phyloP scores from a whole-genome alignment of 1,140 invertebrate species.

The Hyles euphorbiae region DNA sequence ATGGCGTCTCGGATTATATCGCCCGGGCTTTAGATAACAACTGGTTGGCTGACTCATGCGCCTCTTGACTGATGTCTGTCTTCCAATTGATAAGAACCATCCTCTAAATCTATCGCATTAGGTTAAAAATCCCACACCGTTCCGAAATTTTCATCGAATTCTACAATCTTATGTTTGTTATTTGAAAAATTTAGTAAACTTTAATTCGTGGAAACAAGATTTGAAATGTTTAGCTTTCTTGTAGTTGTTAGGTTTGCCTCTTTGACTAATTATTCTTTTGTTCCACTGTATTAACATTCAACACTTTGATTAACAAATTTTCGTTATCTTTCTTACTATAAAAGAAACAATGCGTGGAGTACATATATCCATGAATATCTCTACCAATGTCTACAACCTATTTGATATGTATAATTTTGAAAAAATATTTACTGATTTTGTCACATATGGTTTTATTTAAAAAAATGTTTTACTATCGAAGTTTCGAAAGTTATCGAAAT shows the following conservation, averaged over 20 bases:
- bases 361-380: too few relatives aligned
- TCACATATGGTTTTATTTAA: too few relatives aligned
- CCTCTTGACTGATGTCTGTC: slow-evolving; percentile 54
- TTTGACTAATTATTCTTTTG: slow-evolving; percentile 11
- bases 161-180: neutral
- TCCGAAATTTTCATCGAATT: slow-evolving; percentile 2
- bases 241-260: neutral
- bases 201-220: slow-evolving; percentile 1
- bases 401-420: too few relatives aligned
- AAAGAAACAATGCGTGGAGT: too few relatives aligned
- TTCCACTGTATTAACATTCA: slow-evolving; percentile 8
- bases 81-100: slow-evolving; percentile 46
- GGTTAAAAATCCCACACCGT: slow-evolving; percentile 23
- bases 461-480: too few relatives aligned
- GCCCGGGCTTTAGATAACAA: slow-evolving; percentile 50
- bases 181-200: neutral
- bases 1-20: slow-evolving; percentile 66
- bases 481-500: too few relatives aligned
- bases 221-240: neutral
- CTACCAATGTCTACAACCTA: too few relatives aligned
- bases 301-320: too few relatives aligned
- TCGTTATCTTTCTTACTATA: too few relatives aligned
- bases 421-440: too few relatives aligned
- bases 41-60: slow-evolving; percentile 45
- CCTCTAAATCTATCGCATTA: slow-evolving; percentile 26